Evolutionary conservation across 2,797 vertebrate species (phyloP).

Genomic region (Myotis findleyi): DNA sequence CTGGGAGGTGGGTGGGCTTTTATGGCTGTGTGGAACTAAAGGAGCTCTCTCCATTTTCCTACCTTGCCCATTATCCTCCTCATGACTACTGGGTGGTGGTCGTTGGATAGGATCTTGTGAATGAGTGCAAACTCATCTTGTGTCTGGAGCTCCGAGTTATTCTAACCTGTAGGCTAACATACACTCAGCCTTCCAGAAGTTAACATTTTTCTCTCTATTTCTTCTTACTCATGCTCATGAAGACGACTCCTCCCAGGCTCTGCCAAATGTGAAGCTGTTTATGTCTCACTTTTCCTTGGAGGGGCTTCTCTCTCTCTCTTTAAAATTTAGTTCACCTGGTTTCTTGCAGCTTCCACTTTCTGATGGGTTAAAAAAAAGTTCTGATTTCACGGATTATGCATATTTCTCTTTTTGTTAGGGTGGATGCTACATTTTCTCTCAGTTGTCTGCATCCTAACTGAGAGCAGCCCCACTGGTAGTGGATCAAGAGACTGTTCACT

Average conservation of each 20-base stretch:
- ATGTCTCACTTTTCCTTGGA: background rate
- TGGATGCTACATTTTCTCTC: background rate
- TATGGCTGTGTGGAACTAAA: background rate
- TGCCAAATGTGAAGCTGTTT: background rate
- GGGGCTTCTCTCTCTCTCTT: background rate
- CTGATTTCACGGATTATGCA: background rate
- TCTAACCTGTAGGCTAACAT: background rate
- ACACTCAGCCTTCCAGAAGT: background rate
- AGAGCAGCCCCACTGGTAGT: background rate
- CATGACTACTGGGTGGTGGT: background rate
- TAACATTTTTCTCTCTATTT: background rate
- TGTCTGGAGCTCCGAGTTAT: background rate
- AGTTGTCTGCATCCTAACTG: background rate
- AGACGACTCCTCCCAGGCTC: background rate
- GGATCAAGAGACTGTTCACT: background rate
- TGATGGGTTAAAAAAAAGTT: background rate
- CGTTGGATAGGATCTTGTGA: background rate
- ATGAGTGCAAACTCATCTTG: background rate
- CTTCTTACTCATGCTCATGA: background rate
- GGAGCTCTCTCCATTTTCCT: background rate
- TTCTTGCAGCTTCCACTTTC: conserved; percentile 9
- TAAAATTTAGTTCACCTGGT: background rate
- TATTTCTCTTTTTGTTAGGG: background rate
- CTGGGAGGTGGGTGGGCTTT: background rate
- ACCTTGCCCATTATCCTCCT: background rate